Base-by-base conservation (phyloP, 2,888 invertebrate species). In the Lasioglossum morio region DNA sequence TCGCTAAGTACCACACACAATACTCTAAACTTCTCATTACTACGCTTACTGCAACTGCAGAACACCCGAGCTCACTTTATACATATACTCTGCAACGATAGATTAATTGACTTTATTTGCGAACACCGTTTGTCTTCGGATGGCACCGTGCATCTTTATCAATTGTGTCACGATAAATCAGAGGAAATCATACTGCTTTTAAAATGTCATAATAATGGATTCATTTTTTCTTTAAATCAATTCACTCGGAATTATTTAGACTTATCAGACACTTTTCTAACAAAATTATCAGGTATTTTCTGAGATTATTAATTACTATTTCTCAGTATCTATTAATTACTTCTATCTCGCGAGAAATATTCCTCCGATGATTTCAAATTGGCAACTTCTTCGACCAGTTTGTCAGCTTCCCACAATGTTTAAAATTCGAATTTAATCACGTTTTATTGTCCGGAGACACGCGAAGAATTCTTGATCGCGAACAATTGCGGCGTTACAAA, bases 351-450 rank as follows among this genome's bases (percentile, higher is more conserved):
- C 4, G 30, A 23, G 19, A 23, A 37, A 16, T 37, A 37, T 19
- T 69, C 12, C 69, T 8, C 16, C 23, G 37, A 19, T 7, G 7
- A 30, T 63, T 30, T 30, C 7, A 63, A 30, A 66, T 69, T 46
- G 57, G 40, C 46, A 77, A 79, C 73, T 70, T 30, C 63, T 4
- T 76, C 69, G 70, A 73, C n/a, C 63, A 37, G n/a, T 72, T 76
- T 37, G 72, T 10, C 74, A 34, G 72, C 66, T 78, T 30, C 16
- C 37, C 37, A 75, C 77, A 73, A 79, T 76, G 82, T 80, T 88
- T 88, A 53, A 84, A 90, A 88, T 82, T 87, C 88, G 83, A 82
- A 84, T 87, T 81, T 87, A 90, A 87, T 86, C 81, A 84, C 74
- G 78, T 30, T 86, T 87, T 78, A 83, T 87, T 86, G 84, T 90